Conservation (phyloP, 2,113 vertebrate genomes). For the Actinemys pallida region DNA sequence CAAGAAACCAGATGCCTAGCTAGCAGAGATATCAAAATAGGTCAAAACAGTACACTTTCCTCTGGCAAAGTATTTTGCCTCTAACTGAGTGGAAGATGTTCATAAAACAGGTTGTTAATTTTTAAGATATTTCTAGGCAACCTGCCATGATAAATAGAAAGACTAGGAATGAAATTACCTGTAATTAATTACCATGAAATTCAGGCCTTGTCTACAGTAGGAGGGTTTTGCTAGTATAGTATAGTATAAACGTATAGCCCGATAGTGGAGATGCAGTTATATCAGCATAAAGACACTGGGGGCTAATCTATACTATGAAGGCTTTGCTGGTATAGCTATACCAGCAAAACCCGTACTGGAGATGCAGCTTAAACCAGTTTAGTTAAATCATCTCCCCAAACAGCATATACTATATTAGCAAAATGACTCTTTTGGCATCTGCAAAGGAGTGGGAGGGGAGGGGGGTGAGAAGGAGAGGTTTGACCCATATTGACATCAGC, state of each 20-base stretch:
- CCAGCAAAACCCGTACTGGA: neutral
- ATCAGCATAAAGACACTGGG: neutral
- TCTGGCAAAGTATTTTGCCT: neutral
- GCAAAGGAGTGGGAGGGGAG: neutral
- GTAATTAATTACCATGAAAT: neutral
- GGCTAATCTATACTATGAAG: neutral
- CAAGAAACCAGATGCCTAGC: neutral
- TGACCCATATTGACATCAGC: neutral
- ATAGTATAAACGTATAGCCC: neutral
- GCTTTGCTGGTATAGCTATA: neutral
- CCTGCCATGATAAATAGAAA: neutral
- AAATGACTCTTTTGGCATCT: neutral
- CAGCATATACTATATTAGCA: neutral
- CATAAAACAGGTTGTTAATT: neutral
- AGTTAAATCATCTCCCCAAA: neutral
- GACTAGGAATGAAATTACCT: neutral
- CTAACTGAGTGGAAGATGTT: neutral
- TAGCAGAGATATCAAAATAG: neutral
- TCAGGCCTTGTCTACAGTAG: neutral
- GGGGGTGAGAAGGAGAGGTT: neutral
- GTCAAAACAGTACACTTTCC: neutral
- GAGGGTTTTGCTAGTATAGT: neutral
- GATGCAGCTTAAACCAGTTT: neutral
- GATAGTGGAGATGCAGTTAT: neutral
- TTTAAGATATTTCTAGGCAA: neutral